Evolutionary conservation across 1,140 invertebrate species (phyloP).

Genomic region (Cyclina sinensis): DNA sequence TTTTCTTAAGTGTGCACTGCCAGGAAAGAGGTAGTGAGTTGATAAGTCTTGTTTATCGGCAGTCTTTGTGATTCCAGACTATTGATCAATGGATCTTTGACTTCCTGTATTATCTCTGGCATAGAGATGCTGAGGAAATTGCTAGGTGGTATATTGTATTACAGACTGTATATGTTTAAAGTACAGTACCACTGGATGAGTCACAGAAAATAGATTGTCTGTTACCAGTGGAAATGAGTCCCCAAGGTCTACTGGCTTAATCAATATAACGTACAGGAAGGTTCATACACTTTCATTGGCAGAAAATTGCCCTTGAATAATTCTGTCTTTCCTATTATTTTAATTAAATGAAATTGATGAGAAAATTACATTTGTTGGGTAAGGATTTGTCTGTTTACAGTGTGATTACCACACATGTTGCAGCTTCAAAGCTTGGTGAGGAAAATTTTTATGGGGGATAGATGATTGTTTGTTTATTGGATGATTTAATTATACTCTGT

Average conservation of each 20-base stretch:
- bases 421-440: background rate
- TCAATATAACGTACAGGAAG: slow-evolving; percentile 23
- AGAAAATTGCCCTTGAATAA: background rate
- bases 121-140: too few relatives aligned
- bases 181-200: background rate
- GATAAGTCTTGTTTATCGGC: too few relatives aligned
- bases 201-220: slow-evolving; percentile 24
- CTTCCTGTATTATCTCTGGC: too few relatives aligned
- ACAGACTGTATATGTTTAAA: background rate
- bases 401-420: background rate
- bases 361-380: slow-evolving; percentile 7
- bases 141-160: background rate
- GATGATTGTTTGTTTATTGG: too few relatives aligned
- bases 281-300: background rate
- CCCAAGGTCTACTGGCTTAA: background rate
- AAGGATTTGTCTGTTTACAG: background rate
- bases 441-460: too few relatives aligned
- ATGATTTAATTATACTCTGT: background rate
- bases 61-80: too few relatives aligned
- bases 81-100: too few relatives aligned
- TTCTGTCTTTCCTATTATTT: slow-evolving; percentile 6
- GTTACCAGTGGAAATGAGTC: background rate
- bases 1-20: too few relatives aligned
- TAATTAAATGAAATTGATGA: background rate
- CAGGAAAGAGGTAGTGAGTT: too few relatives aligned